Evolutionary conservation across 1,140 invertebrate genomes (phyloP).

Genomic region (Planococcus citri): DNA sequence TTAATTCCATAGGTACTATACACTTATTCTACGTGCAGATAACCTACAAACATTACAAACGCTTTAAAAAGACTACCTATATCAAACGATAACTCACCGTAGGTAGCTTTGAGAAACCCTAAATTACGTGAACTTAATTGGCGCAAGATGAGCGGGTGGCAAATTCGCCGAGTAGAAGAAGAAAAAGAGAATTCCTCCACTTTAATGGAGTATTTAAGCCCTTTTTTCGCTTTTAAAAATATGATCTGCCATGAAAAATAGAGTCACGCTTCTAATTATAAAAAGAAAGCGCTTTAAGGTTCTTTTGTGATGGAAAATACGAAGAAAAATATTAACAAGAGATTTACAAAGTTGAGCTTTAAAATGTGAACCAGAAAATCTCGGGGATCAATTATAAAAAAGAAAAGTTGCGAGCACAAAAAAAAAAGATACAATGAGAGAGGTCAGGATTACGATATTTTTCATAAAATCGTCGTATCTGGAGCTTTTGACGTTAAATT

Average conservation of each 20-base stretch:
- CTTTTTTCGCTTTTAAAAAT: conserved; percentile 19
- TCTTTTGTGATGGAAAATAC: conserved; percentile 20
- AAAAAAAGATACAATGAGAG: neutral
- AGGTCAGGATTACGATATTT: conserved; percentile 9
- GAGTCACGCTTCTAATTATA: conserved; percentile 20
- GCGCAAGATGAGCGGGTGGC: conserved; percentile 1
- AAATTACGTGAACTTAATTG: conserved; percentile 15
- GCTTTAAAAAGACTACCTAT: too few species aligned
- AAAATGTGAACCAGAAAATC: conserved; percentile 5
- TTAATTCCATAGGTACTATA: too few species aligned
- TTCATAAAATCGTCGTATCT: neutral
- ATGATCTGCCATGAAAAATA: conserved; percentile 20
- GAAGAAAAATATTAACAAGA: conserved; percentile 16
- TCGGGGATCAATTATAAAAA: conserved; percentile 13
- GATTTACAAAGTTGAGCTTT: conserved; percentile 15
- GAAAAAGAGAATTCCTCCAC: neutral
- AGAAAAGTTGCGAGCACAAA: neutral
- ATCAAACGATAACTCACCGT: neutral
- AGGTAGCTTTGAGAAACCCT: conserved; percentile 12
- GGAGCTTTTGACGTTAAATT: neutral
- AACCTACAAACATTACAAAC: too few species aligned
- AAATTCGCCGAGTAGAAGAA: conserved; percentile 11
- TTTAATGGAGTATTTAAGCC: conserved; percentile 17
- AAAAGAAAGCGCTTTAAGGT: conserved; percentile 15
- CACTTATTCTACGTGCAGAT: too few species aligned